Conservation (phyloP, 2,113 vertebrate genomes). For the Ctenodactylus gundi region DNA sequence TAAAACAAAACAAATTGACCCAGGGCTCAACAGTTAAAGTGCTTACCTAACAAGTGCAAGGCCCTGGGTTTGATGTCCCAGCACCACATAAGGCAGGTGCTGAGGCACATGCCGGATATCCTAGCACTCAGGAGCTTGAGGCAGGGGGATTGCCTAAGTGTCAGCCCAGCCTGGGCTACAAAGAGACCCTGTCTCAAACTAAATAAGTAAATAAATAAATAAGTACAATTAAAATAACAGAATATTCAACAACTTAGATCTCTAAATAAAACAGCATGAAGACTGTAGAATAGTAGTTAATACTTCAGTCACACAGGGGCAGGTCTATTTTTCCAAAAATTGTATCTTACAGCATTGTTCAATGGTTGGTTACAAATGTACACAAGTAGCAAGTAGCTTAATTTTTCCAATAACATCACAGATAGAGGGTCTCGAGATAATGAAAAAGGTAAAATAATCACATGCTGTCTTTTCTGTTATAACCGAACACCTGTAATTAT, state of each 20-base stretch:
- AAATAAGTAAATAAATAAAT: no score
- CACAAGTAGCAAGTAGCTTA: background rate
- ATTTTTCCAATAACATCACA: background rate
- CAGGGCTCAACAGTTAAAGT: no score
- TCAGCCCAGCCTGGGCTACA: no score
- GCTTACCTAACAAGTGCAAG: no score
- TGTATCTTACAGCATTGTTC: background rate
- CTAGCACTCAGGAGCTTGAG: no score
- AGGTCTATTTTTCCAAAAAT: background rate
- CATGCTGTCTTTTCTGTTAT: background rate
- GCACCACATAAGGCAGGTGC: no score
- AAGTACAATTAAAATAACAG: no score
- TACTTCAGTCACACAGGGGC: accelerated
- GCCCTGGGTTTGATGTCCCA: no score
- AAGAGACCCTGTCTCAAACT: no score
- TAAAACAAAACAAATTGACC: background rate
- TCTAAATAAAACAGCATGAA: background rate
- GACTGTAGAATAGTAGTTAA: background rate
- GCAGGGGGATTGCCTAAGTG: no score
- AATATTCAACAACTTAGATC: background rate
- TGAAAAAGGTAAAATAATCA: background rate
- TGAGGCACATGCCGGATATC: no score
- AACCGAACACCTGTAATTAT: background rate
- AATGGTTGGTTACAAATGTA: background rate
- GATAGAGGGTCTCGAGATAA: background rate